Evolutionary conservation across 2,113 vertebrate species (phyloP), one percentile per base, ranked within the genome.

Genomic region (Hyaena hyaena): DNA sequence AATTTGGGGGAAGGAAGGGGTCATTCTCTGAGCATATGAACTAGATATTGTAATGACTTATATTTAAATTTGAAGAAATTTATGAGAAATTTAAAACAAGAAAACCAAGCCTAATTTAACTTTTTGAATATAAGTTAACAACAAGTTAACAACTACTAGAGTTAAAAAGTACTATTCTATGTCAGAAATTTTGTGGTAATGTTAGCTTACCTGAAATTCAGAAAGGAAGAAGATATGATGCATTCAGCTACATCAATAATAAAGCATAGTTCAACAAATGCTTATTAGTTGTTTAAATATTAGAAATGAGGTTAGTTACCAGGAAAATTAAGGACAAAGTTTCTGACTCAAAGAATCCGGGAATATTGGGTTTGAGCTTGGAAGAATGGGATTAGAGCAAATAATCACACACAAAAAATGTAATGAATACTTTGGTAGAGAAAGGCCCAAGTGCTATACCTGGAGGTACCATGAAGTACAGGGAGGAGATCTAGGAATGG

Each of bases 221-320:
- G 35, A 61, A 71, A 79, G 45, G 6, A 19, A 69, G 43, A 92
- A 58, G 4, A 21, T 33, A 21, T 35, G 31, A 17, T 63, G 39
- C 43, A 9, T n/a, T 80, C 50, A 87, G 9, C 10, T 28, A 7
- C 24, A 53, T 43, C n/a, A 39, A 63, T 33, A 73, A 65, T 63
- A 21, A 50, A 80, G 28, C 14, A 50, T 92, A 71, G 28, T 79
- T 91, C n/a, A 87, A 80, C 7, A 15, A 45, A 19, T 11, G 17
- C 28, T 86, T 80, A 33, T 71, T 50, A 80, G 63, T 71, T 71
- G 39, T 71, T 71, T 80, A 71, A 85, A 58, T 71, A 81, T 86
- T 80, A 43, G 33, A 65, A 53, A 19, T 10, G 26, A 10, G 16
- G 28, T 89, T 71, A 53, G 19, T 17, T 65, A 10, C 33, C 53